These are phyloP conservation scores for Hestina assimilis DNA, from an alignment of 1,140 invertebrate species.

Conservation along the genomic window DNA sequence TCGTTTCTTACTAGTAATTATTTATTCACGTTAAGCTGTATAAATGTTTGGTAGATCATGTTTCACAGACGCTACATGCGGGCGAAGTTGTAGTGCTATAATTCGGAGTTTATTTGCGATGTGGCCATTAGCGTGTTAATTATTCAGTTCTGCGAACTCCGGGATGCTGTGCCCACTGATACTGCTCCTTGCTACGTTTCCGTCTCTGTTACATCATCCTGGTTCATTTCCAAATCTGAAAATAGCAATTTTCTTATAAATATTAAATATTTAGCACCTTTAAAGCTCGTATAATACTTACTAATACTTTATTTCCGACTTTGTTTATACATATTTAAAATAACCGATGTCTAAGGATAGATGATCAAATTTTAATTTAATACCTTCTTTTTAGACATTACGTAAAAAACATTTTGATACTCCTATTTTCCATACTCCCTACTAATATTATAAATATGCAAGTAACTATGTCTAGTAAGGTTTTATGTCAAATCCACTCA, in stretches of 20 bases:
- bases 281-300: too few relatives aligned
- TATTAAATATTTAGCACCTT: too few relatives aligned
- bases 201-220: neutral
- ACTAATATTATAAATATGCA: too few relatives aligned
- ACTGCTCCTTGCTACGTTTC: slow-evolving; percentile 28
- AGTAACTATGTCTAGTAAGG: too few relatives aligned
- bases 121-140: slow-evolving; percentile 71
- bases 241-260: neutral
- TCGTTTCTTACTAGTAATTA: slow-evolving; percentile 15
- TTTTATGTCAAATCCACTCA: too few relatives aligned
- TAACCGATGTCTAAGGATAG: too few relatives aligned
- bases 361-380: too few relatives aligned
- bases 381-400: too few relatives aligned
- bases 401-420: too few relatives aligned
- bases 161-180: slow-evolving; percentile 45
- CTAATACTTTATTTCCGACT: too few relatives aligned
- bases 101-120: slow-evolving; percentile 72
- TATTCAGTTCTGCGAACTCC: slow-evolving; percentile 54
- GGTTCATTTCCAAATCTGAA: neutral
- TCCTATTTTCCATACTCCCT: too few relatives aligned
- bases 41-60: slow-evolving; percentile 25
- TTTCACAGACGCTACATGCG: slow-evolving; percentile 24
- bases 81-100: slow-evolving; percentile 46
- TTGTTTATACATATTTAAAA: too few relatives aligned
- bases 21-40: slow-evolving; percentile 24